phyloP scores from a whole-genome alignment of 2,113 vertebrate genomes.

The Petroica traversi region DNA sequence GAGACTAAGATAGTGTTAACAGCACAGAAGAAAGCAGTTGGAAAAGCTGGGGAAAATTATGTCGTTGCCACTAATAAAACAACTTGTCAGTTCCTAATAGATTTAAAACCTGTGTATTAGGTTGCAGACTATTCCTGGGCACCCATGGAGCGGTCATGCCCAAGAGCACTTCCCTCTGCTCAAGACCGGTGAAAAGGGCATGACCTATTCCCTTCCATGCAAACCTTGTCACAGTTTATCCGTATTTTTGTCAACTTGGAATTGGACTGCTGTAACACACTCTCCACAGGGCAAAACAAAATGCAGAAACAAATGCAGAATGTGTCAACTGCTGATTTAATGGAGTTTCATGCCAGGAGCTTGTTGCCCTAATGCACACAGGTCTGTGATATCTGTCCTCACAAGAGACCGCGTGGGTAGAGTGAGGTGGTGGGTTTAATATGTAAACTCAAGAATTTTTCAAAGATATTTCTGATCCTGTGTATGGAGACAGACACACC shows the following conservation, averaged over 20 bases:
- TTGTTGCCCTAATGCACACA: accelerated
- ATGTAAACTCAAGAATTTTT: background rate
- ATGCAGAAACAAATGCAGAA: slow-evolving; percentile 57
- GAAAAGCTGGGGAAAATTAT: slow-evolving; percentile 43
- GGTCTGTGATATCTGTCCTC: background rate
- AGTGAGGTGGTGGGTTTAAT: background rate
- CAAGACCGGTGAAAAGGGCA: slow-evolving; percentile 62
- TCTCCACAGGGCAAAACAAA: slow-evolving; percentile 66
- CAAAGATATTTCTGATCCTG: background rate
- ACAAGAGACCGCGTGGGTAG: background rate
- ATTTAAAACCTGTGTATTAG: slow-evolving; percentile 41
- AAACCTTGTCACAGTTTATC: slow-evolving; percentile 67
- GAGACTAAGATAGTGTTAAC: background rate
- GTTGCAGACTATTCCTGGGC: slow-evolving; percentile 37
- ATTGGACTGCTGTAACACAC: slow-evolving; percentile 49
- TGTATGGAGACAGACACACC: background rate
- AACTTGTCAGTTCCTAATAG: slow-evolving; percentile 58
- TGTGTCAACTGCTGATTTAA: slow-evolving; percentile 54
- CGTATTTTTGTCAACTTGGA: slow-evolving; percentile 56
- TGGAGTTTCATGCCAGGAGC: slow-evolving; percentile 52
- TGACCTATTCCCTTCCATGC: slow-evolving; percentile 65
- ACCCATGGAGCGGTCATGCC: slow-evolving; percentile 46
- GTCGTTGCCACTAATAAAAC: slow-evolving; percentile 37
- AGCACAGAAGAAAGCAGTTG: background rate
- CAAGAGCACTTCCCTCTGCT: slow-evolving; percentile 55